Evolutionary conservation across 2,888 invertebrate genomes (phyloP), one percentile per base, ranked within the genome.

Genomic region (Philhelius pedissequus): DNA sequence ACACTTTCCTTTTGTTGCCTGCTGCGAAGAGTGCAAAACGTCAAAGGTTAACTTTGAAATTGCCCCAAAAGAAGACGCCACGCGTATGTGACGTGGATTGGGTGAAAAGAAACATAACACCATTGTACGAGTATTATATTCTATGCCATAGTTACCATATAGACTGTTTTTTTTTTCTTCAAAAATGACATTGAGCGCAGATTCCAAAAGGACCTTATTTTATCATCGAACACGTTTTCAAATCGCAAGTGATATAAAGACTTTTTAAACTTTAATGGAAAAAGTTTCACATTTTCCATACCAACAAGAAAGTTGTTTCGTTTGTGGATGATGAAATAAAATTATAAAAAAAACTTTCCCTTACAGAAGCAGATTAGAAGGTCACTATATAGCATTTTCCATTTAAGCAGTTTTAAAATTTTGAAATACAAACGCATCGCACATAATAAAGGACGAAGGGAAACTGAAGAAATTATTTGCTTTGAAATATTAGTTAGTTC

Each of bases 81-180:
- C 5, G 9, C 1, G 5, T 1, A 45, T 3, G 7, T 7, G n/a
- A 15, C 7, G 3, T 43, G 18, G 0, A 8, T 18, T 9, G 22
- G 13, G 7, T 13, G 9, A 13, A 52, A 52, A 15, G 15, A 15
- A 52, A 25, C 0, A 25, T n/a, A 52, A 27, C 6, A 48, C 22
- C 22, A 13, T n/a, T 48, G 13, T n/a, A n/a, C n/a, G n/a, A n/a
- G n/a, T n/a, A n/a, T n/a, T n/a, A n/a, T n/a, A n/a, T n/a, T n/a
- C n/a, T 25, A 15, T 30, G 18, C 1, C 60, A 48, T 73, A 38
- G 66, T 56, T 35, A 60, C 75, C 66, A 75, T 75, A 66, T 75
- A 48, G 75, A 66, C 66, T n/a, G 27, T 45, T 66, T 25, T 22
- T n/a, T n/a, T n/a, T n/a, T n/a, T n/a, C n/a, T n/a, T n/a, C n/a